Conservation (phyloP, 2,888 invertebrate genomes). For the Hirtodrosophila trivittata region DNA sequence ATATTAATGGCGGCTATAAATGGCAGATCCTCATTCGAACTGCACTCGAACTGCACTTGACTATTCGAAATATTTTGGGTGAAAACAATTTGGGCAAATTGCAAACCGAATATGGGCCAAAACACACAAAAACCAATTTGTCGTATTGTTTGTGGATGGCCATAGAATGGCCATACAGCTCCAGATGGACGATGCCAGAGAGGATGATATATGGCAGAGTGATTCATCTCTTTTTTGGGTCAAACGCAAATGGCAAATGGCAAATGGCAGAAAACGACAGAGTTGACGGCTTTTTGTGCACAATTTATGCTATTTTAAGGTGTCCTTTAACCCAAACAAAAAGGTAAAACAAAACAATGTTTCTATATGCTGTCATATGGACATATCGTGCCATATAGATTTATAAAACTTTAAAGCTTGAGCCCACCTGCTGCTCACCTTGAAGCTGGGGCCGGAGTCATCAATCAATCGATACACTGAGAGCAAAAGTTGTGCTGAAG, state of each 20-base stretch:
- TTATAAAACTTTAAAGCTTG: no score
- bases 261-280: no score
- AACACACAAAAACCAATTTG: conserved; percentile 67
- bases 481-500: conserved; percentile 29
- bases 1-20: conserved; percentile 68
- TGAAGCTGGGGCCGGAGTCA: conserved; percentile 34
- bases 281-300: no score
- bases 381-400: no score
- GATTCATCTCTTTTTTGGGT: no score
- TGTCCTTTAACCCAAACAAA: no score
- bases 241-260: no score
- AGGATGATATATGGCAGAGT: no score
- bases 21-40: conserved; percentile 21
- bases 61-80: conserved; percentile 54
- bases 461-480: conserved; percentile 50
- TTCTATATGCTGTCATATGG: no score
- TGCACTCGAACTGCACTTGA: conserved; percentile 7
- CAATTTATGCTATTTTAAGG: no score
- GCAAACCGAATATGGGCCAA: conserved; percentile 48
- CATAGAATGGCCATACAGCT: conserved; percentile 15
- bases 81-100: conserved; percentile 68
- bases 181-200: no score
- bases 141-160: conserved; percentile 65
- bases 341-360: no score
- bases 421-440: conserved; percentile 37